Conservation (phyloP, 2,888 invertebrate species). For the Tiliacea aurago region DNA sequence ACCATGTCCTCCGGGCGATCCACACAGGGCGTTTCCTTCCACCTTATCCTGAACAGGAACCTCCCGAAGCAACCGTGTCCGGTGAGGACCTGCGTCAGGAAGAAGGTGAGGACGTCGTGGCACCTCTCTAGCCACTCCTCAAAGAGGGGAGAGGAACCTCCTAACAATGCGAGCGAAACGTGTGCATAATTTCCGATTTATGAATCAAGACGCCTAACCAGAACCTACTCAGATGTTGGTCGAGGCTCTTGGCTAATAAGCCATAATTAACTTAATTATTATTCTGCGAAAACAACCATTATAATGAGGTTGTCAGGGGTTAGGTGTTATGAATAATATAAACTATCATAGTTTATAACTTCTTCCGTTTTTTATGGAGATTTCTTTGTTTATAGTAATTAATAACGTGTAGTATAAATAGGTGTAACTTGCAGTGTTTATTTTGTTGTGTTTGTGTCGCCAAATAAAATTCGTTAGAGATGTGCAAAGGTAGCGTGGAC, state of each 20-base stretch:
- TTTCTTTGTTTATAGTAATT: neutral
- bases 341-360: neutral
- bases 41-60: too few species aligned
- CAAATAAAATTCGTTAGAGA: too few species aligned
- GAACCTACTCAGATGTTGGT: neutral
- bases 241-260: neutral
- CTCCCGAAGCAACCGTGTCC: too few species aligned
- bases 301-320: neutral
- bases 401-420: too few species aligned
- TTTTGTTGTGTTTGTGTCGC: too few species aligned
- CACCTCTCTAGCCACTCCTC: too few species aligned
- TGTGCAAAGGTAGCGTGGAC: too few species aligned
- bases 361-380: conserved; percentile 2
- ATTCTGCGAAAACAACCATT: neutral
- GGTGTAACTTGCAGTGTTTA: neutral
- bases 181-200: neutral
- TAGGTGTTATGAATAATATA: neutral
- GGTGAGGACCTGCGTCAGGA: too few species aligned
- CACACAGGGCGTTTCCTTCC: too few species aligned
- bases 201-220: neutral
- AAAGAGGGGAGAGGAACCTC: neutral
- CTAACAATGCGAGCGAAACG: neutral
- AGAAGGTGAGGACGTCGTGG: too few species aligned
- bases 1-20: too few species aligned
- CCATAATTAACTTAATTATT: neutral